Conservation (phyloP, 1,140 invertebrate species). For the Gerris buenoi region DNA sequence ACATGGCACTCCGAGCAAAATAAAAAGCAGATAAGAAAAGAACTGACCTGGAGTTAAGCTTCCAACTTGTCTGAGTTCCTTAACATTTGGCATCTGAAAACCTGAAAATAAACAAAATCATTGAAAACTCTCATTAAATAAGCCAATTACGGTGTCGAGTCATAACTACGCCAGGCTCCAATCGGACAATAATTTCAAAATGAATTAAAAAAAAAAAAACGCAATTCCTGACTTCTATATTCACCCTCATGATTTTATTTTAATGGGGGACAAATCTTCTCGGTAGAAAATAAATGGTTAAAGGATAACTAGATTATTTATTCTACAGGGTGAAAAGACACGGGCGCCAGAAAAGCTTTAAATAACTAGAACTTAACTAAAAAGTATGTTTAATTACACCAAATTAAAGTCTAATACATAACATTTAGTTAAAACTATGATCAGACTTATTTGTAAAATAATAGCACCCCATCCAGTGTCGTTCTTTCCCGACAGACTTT, state of each 20-base stretch:
- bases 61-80: conserved; percentile 70
- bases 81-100: conserved; percentile 36
- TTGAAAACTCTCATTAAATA: neutral
- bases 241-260: neutral
- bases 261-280: neutral
- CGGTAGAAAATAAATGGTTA: neutral
- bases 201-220: neutral
- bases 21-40: conserved; percentile 1
- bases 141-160: neutral
- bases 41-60: conserved; percentile 67
- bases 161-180: neutral
- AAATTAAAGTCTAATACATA: no score
- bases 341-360: no score
- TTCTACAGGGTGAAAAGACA: no score
- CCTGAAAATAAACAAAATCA: conserved; percentile 15
- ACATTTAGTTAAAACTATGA: no score
- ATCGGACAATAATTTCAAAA: neutral
- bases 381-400: no score
- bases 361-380: no score
- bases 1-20: no score
- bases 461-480: no score
- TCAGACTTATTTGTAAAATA: no score
- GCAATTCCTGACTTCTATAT: neutral
- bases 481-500: no score
- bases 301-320: no score